Evolutionary conservation across 2,888 invertebrate genomes (phyloP), one percentile per base, ranked within the genome.

Genomic region (Drosophila nr. perissopoda): DNA sequence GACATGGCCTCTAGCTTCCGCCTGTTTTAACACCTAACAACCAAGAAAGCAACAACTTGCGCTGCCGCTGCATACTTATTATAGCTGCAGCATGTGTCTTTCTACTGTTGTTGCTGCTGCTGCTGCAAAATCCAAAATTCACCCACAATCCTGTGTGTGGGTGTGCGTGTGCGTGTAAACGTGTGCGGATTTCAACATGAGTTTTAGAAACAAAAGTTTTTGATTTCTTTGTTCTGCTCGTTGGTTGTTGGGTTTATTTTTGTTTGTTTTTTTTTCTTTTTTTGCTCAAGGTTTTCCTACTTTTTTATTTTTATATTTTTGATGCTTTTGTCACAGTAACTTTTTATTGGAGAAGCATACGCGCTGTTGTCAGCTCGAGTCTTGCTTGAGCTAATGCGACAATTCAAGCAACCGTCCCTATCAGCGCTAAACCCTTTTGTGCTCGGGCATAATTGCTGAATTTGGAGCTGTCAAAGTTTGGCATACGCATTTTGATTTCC

Each of bases 171-270:
- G 45, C 53, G 59, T 76, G 63, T 70, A 42, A 71, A 69, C 71
- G 86, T 80, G 87, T 76, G 73, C 65, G 63, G 71, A 79, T 79
- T 88, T 83, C 77, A 86, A 86, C 90, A 88, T 88, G 87, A 87
- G 87, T 87, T 87, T 86, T 90, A 88, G 87, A 87, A 87, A 87
- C 90, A 87, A 90, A 87, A 87, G 89, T 87, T 87, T 87, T 85
- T 88, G 82, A 82, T 86, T 86, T 88, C 88, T 88, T 88, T 83
- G 83, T 81, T 74, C 78, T 52, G 69, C 59, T 49, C 60, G 80
- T 75, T 61, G 69, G 64, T 59, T 68, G 71, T 73, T 78, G 73
- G 25, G 25, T 78, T 83, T 48, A 52, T 60, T 53, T 51, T 59
- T n/a, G 11, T 54, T 59, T 68, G 65, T 58, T 36, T 33, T 56